These are phyloP conservation scores for Tauraco erythrolophus DNA, from an alignment of 2,113 vertebrate genomes.

Conservation along the genomic window DNA sequence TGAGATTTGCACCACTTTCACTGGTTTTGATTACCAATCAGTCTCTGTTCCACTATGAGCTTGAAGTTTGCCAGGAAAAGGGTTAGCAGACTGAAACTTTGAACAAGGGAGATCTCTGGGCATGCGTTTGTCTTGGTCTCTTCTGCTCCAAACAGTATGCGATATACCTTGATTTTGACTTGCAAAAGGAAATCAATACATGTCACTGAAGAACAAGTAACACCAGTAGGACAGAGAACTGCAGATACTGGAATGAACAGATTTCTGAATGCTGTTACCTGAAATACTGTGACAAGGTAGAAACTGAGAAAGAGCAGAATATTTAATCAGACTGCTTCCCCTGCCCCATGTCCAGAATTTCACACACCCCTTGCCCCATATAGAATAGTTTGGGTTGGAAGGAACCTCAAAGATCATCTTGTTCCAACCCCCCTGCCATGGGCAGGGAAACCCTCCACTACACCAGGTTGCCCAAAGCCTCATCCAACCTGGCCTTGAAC, in stretches of 20 bases:
- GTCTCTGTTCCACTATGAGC: background rate
- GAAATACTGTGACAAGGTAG: background rate
- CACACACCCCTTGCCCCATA: background rate
- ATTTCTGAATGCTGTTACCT: background rate
- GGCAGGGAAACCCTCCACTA: no score
- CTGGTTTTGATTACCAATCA: background rate
- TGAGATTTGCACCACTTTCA: background rate
- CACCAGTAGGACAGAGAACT: background rate
- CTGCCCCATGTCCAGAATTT: fast-evolving
- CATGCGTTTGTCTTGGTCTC: background rate
- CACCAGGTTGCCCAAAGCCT: no score
- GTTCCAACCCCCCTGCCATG: no score
- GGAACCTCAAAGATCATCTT: no score
- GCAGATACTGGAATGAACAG: background rate
- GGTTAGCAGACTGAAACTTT: background rate
- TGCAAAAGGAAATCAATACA: background rate
- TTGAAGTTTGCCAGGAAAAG: background rate
- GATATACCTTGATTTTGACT: background rate
- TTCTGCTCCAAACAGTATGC: background rate
- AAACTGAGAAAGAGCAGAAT: background rate
- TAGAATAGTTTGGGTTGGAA: no score
- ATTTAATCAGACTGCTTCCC: background rate
- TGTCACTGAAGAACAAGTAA: background rate
- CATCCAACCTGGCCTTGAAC: no score
- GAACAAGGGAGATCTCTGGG: background rate